A percentile compares a stretch with the other conserved stretches of the same genome.
These are phyloP conservation scores for Carassius carassius DNA, from an alignment of 2,113 vertebrate genomes.

Conservation along the genomic window DNA sequence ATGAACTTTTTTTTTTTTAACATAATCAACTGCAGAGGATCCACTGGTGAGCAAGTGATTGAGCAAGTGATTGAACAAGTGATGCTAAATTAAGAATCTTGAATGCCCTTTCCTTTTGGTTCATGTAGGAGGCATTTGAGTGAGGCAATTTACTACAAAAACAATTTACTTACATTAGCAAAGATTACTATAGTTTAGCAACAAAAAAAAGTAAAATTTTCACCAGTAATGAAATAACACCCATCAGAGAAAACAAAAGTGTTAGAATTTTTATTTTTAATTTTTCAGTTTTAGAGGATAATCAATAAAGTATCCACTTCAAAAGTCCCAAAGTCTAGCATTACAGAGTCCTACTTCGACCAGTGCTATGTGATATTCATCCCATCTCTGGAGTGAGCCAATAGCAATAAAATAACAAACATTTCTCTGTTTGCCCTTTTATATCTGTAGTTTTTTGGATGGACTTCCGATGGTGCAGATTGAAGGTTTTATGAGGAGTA, in stretches of 20 bases:
- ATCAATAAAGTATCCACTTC: constrained; percentile 8
- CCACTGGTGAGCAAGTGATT: no score
- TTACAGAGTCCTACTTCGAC: not conserved
- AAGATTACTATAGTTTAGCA: not conserved
- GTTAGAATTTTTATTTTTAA: not conserved
- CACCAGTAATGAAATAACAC: not conserved
- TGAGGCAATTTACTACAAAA: no score
- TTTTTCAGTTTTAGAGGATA: not conserved
- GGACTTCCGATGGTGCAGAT: not conserved
- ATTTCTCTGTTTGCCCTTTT: not conserved
- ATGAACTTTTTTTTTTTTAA: no score
- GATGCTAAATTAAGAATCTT: no score
- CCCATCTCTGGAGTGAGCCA: not conserved
- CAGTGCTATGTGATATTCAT: not conserved
- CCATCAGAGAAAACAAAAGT: not conserved
- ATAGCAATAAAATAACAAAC: constrained; percentile 22
- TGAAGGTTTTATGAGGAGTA: not conserved
- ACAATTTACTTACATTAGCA: not conserved
- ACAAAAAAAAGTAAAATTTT: not conserved
- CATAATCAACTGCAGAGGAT: no score
- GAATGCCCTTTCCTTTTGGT: no score
- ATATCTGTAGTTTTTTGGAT: not conserved
- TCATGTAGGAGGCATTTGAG: no score
- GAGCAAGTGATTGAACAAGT: no score
- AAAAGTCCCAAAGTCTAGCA: not conserved